A percentile compares a stretch with the other conserved stretches of the same genome.
Conservation (phyloP, 1,140 invertebrate species). For the Diprion similis region DNA sequence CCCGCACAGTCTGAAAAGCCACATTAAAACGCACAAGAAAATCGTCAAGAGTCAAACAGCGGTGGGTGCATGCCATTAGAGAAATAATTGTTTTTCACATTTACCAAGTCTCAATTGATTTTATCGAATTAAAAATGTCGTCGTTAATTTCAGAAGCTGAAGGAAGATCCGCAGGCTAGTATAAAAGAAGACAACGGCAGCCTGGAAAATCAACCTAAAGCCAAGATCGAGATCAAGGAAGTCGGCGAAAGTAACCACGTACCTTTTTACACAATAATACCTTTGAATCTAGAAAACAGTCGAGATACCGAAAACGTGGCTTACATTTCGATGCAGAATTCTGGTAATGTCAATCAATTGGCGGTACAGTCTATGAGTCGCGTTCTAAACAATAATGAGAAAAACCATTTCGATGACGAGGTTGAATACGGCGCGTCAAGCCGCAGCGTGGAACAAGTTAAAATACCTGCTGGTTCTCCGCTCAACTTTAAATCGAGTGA, state of each 20-base stretch:
- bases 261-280: constrained; percentile 44
- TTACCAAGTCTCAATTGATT: constrained; percentile 24
- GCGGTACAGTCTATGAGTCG: constrained; percentile 26
- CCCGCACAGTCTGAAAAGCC: constrained; percentile 81
- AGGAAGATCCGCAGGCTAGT: not conserved
- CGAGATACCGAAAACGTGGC: constrained; percentile 32
- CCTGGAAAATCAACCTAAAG: constrained; percentile 24
- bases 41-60: constrained; percentile 36
- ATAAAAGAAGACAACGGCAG: constrained; percentile 32
- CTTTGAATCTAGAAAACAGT: constrained; percentile 34
- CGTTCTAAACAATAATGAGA: constrained; percentile 30
- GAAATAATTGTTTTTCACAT: not conserved
- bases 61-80: constrained; percentile 34
- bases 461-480: constrained; percentile 24
- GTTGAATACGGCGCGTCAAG: constrained; percentile 4
- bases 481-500: constrained; percentile 28
- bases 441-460: constrained; percentile 22
- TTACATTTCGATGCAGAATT: constrained; percentile 37
- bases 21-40: constrained; percentile 69
- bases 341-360: constrained; percentile 25
- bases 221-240: constrained; percentile 25
- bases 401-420: constrained; percentile 19
- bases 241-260: constrained; percentile 24
- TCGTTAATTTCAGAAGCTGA: constrained; percentile 1
- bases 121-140: constrained; percentile 32